Base-by-base conservation (phyloP, 2,888 invertebrate species). In the Trichogramma evanescens region DNA sequence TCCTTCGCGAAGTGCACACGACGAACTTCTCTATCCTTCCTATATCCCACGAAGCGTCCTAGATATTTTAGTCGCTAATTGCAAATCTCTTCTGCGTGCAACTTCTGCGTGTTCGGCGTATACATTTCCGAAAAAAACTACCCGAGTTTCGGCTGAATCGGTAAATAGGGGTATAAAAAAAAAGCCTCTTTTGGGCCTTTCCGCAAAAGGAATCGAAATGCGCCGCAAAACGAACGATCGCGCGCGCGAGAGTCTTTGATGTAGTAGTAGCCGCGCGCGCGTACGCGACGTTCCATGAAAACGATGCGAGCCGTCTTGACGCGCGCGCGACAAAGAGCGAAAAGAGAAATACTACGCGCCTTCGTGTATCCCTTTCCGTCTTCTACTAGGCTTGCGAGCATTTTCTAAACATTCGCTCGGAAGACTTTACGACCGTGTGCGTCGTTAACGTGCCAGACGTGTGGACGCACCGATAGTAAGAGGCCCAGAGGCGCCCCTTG, bases 271-370 rank as follows among this genome's bases (percentile, higher is more conserved):
- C 71, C 70, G 71, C 60, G 50, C 67, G 67, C 65, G 51, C 70
- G 71, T 57, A 46, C 67, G 67, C 65, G 51, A 59, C 54, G 66
- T 72, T 72, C 72, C 69, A 58, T 71, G 72, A 72, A 72, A 71
- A 71, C 68, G 71, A 72, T 2, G 50, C 43, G 26, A 57, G 50
- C 41, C 41, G 50, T 43, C 48, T 53, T 57, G 54, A 57, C 56
- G 53, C 50, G 44, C 26, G n/a, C n/a, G 44, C 43, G 46, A 8
- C 8, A 56, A 48, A 52, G 50, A 55, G 52, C 54, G 56, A 58
- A 43, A 61, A 56, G 41, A 6, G 41, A 45, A 10, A 60, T 56
- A 62, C 54, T 55, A 40, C 44, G 4, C 7, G 38, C n/a, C 41
- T 8, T 41, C 40, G 8, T 26, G 26, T 26, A 26, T 40, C 26